phyloP scores from a whole-genome alignment of 2,113 vertebrate genomes.

The Antigone vipio region DNA sequence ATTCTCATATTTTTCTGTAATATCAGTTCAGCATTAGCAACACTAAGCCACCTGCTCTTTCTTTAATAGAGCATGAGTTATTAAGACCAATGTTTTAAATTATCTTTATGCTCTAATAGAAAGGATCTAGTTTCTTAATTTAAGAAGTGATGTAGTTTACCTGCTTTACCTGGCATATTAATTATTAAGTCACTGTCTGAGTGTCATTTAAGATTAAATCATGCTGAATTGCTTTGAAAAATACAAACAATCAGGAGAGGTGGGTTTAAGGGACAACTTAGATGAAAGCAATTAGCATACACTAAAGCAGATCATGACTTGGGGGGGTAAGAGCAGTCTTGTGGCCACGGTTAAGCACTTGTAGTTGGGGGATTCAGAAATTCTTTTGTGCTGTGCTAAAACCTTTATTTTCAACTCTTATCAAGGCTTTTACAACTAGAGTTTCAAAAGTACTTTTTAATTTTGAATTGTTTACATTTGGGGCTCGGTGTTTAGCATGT shows the following conservation, averaged over 20 bases:
- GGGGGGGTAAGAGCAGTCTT: background rate
- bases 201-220: slow-evolving; percentile 41
- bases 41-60: slow-evolving; percentile 23
- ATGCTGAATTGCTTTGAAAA: slow-evolving; percentile 25
- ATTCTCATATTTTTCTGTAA: slow-evolving; percentile 36
- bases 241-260: background rate
- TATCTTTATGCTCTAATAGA: slow-evolving; percentile 55
- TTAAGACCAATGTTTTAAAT: slow-evolving; percentile 56
- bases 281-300: background rate
- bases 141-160: slow-evolving; percentile 57
- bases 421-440: background rate
- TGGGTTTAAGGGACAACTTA: background rate
- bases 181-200: slow-evolving; percentile 43
- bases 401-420: background rate
- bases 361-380: background rate
- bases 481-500: background rate
- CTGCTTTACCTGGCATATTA: slow-evolving; percentile 52
- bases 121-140: slow-evolving; percentile 57
- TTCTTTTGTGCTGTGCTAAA: background rate
- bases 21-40: slow-evolving; percentile 36
- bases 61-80: slow-evolving; percentile 42
- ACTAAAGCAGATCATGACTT: background rate
- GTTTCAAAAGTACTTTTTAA: background rate
- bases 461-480: background rate
- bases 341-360: background rate